Evolutionary conservation across 1,140 invertebrate species (phyloP).

Genomic region (Cydia fagiglandana): DNA sequence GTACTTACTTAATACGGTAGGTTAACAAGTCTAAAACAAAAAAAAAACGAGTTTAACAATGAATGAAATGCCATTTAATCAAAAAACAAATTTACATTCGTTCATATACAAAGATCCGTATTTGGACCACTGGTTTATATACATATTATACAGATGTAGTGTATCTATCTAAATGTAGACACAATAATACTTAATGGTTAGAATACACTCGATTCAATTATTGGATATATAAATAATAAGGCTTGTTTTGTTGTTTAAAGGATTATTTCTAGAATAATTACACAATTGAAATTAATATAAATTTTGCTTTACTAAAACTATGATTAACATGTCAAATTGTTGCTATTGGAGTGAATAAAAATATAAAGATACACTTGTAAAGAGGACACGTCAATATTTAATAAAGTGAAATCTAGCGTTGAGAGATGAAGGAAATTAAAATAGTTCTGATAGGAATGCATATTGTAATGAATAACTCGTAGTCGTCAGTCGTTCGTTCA

Average conservation of each 20-base stretch:
- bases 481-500: constrained; percentile 28
- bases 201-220: constrained; percentile 38
- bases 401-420: constrained; percentile 1
- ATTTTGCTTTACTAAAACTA: constrained; percentile 1
- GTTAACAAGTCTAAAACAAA: background rate
- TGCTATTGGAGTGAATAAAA: background rate
- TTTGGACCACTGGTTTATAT: constrained; percentile 38
- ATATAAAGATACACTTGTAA: background rate
- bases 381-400: background rate
- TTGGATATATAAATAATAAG: constrained; percentile 44
- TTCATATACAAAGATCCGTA: constrained; percentile 44
- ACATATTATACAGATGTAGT: constrained; percentile 34
- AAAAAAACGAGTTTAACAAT: constrained; percentile 32
- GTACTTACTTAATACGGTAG: background rate
- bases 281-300: background rate
- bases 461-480: background rate
- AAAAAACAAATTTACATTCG: constrained; percentile 43
- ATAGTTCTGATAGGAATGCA: constrained; percentile 8
- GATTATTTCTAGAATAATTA: background rate
- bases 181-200: constrained; percentile 31
- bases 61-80: constrained; percentile 40
- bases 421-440: background rate
- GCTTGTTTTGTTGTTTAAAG: constrained; percentile 38
- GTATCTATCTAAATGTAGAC: constrained; percentile 7
- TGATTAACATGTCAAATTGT: background rate